Evolutionary conservation across 2,797 vertebrate genomes (phyloP).

Genomic region (Syngnathus acus): DNA sequence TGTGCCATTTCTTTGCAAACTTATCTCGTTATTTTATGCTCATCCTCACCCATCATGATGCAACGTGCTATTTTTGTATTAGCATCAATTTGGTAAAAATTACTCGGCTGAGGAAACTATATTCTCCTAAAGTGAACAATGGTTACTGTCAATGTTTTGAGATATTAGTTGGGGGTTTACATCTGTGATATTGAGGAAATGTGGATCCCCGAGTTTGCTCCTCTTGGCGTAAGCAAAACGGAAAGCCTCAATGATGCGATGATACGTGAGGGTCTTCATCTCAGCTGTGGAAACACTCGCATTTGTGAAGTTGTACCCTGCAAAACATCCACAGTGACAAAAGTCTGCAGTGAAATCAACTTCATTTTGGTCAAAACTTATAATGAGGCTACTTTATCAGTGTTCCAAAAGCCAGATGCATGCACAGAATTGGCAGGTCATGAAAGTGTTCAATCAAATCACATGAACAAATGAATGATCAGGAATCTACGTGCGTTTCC

Average conservation of each 20-base stretch:
- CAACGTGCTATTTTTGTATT: no score
- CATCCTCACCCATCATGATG: no score
- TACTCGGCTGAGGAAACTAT: not conserved
- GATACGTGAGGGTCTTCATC: slow-evolving; percentile 84
- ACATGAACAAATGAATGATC: slow-evolving; percentile 13
- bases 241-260: slow-evolving; percentile 91
- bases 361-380: slow-evolving; percentile 8
- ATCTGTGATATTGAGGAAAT: slow-evolving; percentile 80
- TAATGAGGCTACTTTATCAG: slow-evolving; percentile 21
- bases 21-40: no score
- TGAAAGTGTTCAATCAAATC: slow-evolving; percentile 5
- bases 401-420: slow-evolving; percentile 10
- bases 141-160: not conserved
- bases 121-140: not conserved
- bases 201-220: slow-evolving; percentile 87
- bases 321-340: slow-evolving; percentile 24
- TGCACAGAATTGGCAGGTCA: not conserved
- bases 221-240: slow-evolving; percentile 94
- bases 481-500: not conserved
- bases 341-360: slow-evolving; percentile 11
- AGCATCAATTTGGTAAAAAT: no score
- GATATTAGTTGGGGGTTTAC: slow-evolving; percentile 58
- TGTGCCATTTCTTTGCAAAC: no score
- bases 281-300: slow-evolving; percentile 73
- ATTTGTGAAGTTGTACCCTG: slow-evolving; percentile 87